Conservation (phyloP, 35 echinoderm and acorn worm genomes). For the Eucidaris tribuloides region DNA sequence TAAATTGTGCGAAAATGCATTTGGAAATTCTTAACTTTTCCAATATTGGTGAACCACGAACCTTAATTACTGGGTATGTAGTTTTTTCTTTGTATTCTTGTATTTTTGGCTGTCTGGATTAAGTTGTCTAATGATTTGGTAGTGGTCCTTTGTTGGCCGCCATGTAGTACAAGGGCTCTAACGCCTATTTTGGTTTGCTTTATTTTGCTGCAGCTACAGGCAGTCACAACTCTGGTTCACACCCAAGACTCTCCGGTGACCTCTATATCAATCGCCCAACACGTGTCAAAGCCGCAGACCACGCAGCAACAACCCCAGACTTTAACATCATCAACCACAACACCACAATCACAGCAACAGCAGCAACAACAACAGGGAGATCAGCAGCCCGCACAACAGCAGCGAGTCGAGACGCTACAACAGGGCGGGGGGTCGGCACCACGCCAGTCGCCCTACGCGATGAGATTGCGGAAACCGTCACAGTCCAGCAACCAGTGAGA, state of each 20-base stretch:
- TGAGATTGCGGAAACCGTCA: conserved; percentile 80
- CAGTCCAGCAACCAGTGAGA: conserved; percentile 57
- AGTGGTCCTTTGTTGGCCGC: too few relatives aligned
- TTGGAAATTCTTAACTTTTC: too few relatives aligned
- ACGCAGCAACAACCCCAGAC: neutral
- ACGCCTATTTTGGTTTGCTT: too few relatives aligned
- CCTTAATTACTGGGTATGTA: too few relatives aligned
- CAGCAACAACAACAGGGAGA: conserved; percentile 21
- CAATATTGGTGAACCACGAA: too few relatives aligned
- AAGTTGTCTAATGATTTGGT: too few relatives aligned
- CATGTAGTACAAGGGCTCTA: too few relatives aligned
- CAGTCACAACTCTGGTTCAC: neutral
- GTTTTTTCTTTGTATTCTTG: too few relatives aligned
- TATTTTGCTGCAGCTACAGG: too few relatives aligned
- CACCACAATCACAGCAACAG: neutral
- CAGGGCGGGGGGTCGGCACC: neutral
- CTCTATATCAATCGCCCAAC: neutral
- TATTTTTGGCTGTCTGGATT: too few relatives aligned
- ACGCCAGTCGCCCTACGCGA: conserved; percentile 69
- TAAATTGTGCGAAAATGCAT: too few relatives aligned
- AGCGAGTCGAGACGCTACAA: conserved; percentile 42
- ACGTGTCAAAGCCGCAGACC: neutral
- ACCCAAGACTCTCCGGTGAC: neutral
- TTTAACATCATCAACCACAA: neutral
- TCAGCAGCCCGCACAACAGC: neutral